Evolutionary conservation across 2,797 vertebrate genomes (phyloP).

Genomic region (Decapterus maruadsi): DNA sequence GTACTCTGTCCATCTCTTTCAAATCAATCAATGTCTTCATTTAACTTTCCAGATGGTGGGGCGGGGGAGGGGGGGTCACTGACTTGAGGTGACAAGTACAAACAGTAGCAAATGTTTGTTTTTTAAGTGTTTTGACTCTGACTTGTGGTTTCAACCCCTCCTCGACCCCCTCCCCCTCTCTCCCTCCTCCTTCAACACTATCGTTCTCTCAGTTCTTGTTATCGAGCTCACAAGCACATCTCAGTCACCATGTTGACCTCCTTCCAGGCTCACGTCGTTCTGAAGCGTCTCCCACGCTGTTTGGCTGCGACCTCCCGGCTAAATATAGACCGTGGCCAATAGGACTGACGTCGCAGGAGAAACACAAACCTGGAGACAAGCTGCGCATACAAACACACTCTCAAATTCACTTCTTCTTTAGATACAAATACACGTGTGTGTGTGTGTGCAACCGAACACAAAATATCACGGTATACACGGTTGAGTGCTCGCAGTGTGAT

Average conservation of each 20-base stretch:
- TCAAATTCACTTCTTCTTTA: slow-evolving; percentile 7
- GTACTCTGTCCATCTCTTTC: no score
- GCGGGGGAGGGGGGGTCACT: no score
- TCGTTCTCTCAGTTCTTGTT: slow-evolving; percentile 8
- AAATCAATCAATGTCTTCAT: background rate
- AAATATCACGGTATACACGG: background rate
- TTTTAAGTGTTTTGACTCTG: background rate
- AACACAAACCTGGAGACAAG: slow-evolving; percentile 74
- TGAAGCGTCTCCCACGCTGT: slow-evolving; percentile 62
- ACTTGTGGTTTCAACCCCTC: slow-evolving; percentile 5
- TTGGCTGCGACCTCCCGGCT: slow-evolving; percentile 63
- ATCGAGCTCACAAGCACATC: slow-evolving; percentile 24
- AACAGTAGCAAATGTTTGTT: background rate
- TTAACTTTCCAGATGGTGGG: background rate
- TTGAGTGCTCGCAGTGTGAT: background rate
- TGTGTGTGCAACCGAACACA: background rate
- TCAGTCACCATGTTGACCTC: slow-evolving; percentile 59
- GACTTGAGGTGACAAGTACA: background rate
- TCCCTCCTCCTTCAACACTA: background rate
- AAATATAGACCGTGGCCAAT: slow-evolving; percentile 81
- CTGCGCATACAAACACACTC: slow-evolving; percentile 40
- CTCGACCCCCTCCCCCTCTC: background rate
- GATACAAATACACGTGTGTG: background rate
- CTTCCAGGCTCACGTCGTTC: slow-evolving; percentile 59
- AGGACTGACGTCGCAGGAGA: slow-evolving; percentile 62